Base-by-base conservation (phyloP, 2,888 invertebrate species). In the Amphipoea lucens region DNA sequence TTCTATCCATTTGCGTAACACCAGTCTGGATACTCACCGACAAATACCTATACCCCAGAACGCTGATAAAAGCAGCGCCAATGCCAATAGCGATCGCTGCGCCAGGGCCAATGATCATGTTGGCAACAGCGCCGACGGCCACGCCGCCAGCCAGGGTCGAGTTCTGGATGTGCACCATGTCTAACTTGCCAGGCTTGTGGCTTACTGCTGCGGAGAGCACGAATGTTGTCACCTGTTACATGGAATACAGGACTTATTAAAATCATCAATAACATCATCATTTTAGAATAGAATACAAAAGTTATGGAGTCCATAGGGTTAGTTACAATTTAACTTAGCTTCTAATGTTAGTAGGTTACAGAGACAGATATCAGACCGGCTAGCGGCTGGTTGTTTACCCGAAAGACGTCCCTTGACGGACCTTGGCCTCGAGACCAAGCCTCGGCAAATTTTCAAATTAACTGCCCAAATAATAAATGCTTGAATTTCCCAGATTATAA, bases 91-190 rank as follows among this genome's bases (percentile, higher is more conserved):
- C 96, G 60, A 99, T 93, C 4, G 99, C 99, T 0, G 98, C 99
- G 87, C 98, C 98, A 0, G 99, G 98, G 76, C 98, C 97, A 74
- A 99, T 97, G 96, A 98, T 98, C 97, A 99, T 97, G 94, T 99
- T 98, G 90, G 97, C 98, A 9, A 98, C 97, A 0, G 99, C 98
- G 12, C 99, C 99, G 29, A 99, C 98, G 0, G 99, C 99, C 29
- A 99, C 99, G 4, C 99, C 99, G 42, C 99, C 99, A 75, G 99
- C 99, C 72, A 99, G 94, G 0, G 99, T 99, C 4, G 99, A 98
- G 96, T 99, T 99, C 96, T 99, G 99, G 75, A 99, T 97, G 95
- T 99, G 99, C 6, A 99, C 98, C 98, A 99, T 99, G 94, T 98
- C 98, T 90, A 99, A 98, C 95, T 98, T 98, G 88, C 98, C 98